Base-by-base conservation (phyloP, 2,888 invertebrate species). In the Andrena bicolor region DNA sequence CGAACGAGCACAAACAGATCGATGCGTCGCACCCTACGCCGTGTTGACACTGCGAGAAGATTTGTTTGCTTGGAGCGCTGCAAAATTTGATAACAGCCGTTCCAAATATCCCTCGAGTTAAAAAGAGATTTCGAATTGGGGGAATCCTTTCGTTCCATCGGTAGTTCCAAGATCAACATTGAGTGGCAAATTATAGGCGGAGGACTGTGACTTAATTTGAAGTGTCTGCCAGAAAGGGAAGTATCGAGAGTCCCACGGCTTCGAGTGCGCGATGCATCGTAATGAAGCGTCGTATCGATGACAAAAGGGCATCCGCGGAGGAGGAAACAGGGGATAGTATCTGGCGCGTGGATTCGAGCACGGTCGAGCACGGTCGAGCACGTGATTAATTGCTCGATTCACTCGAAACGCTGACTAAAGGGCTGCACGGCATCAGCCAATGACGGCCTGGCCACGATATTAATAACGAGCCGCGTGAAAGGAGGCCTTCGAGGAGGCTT, bases 361-460 rank as follows among this genome's bases (percentile, higher is more conserved):
- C 78, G 74, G 76, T 41, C 16, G 23, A 23, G 56, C 56, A 26
- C 10, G 8, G 20, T 68, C 81, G 65, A 72, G 80, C 80, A 84
- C 83, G 85, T 88, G 88, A 88, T 88, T 88, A 88, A 88, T 88
- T 80, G 86, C 87, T 75, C 85, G 88, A 84, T 83, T 85, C 76
- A 23, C 68, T 69, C 73, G 85, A 88, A 88, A 83, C 81, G 88
- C 88, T 88, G 88, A 88, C 88, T 88, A 86, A 86, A 86, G 76
- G 74, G 71, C 28, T 58, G 49, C 51, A 20, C 28, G 23, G 49
- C 69, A 66, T 78, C 74, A 72, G 32, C 75, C 82, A 30, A 73
- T 64, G 63, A 69, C 56, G 66, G 20, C 49, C 0, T n/a, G 32
- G 26, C 66, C 20, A 8, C 70, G 64, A 66, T 65, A 80, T 81